Percentiles rank a stretch among this genome's conserved stretches.
Evolutionary conservation across 2,888 invertebrate genomes (phyloP).

Genomic region (Catocala nupta): DNA sequence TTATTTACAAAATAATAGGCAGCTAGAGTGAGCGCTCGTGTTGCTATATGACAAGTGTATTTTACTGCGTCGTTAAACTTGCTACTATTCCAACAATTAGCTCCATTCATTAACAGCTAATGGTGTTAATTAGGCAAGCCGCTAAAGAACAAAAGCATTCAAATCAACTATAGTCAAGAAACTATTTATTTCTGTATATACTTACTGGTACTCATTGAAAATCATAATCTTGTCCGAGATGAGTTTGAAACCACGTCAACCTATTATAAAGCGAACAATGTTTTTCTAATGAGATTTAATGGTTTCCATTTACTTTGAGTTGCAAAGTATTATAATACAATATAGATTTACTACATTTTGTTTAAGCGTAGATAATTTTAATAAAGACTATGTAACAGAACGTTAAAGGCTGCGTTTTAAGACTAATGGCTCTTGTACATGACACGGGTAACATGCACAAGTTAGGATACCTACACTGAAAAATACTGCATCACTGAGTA

Average conservation of each 20-base stretch:
- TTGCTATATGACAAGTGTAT: constrained; percentile 1
- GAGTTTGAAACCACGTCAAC: constrained; percentile 16
- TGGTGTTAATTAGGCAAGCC: constrained; percentile 32
- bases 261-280: constrained; percentile 14
- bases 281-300: constrained; percentile 24
- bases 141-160: constrained; percentile 31
- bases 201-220: constrained; percentile 31
- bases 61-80: constrained; percentile 8
- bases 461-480: too few relatives aligned
- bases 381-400: not conserved
- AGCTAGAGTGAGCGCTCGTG: not conserved
- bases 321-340: constrained; percentile 15
- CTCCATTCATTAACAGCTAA: constrained; percentile 28
- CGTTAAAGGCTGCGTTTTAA: not conserved
- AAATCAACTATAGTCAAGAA: constrained; percentile 20
- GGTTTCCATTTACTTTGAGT: constrained; percentile 16
- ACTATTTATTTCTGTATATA: constrained; percentile 30
- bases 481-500: too few relatives aligned
- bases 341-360: constrained; percentile 2
- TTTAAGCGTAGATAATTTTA: constrained; percentile 12
- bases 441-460: too few relatives aligned
- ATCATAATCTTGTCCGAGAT: constrained; percentile 15
- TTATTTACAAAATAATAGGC: constrained; percentile 8
- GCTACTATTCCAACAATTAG: constrained; percentile 18
- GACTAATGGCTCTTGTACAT: too few relatives aligned